Percentiles rank a stretch among this genome's conserved stretches.
These are phyloP conservation scores for Corvus hawaiiensis DNA, from an alignment of 2,113 vertebrate genomes.

Conservation along the genomic window DNA sequence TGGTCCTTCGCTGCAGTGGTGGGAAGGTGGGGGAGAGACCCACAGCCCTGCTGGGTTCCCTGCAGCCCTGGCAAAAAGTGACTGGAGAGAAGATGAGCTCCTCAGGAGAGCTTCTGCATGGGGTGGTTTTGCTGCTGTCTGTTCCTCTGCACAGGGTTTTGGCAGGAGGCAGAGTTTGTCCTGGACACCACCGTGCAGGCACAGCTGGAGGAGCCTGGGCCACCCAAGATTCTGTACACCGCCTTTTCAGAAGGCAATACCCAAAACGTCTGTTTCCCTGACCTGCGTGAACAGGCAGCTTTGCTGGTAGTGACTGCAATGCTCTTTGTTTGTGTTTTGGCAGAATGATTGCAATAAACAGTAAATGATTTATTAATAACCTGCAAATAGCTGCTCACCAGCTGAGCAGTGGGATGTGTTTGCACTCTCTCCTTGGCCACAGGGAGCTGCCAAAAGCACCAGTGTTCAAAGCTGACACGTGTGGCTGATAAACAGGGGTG, in stretches of 20 bases:
- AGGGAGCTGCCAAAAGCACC: background rate
- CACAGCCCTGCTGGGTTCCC: background rate
- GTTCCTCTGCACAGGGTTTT: background rate
- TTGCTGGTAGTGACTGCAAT: background rate
- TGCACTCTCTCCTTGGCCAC: fast-evolving
- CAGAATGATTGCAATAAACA: background rate
- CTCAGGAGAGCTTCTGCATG: background rate
- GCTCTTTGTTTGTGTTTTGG: background rate
- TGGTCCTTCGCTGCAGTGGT: fast-evolving
- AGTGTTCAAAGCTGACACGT: background rate
- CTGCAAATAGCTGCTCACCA: background rate
- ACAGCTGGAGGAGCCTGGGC: background rate
- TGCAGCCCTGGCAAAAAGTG: background rate
- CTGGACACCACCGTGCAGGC: background rate
- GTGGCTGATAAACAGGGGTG: background rate
- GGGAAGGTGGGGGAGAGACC: too few relatives aligned
- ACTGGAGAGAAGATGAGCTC: fast-evolving
- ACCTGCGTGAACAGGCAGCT: background rate
- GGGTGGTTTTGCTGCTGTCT: background rate
- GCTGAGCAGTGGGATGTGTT: background rate
- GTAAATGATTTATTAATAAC: conserved; percentile 18
- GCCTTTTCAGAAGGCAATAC: background rate
- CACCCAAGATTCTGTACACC: background rate
- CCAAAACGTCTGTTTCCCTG: background rate
- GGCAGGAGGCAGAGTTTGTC: background rate